Evolutionary conservation across 2,888 invertebrate species (phyloP), one percentile per base, ranked within the genome.

Genomic region (Eremobia ochroleuca): DNA sequence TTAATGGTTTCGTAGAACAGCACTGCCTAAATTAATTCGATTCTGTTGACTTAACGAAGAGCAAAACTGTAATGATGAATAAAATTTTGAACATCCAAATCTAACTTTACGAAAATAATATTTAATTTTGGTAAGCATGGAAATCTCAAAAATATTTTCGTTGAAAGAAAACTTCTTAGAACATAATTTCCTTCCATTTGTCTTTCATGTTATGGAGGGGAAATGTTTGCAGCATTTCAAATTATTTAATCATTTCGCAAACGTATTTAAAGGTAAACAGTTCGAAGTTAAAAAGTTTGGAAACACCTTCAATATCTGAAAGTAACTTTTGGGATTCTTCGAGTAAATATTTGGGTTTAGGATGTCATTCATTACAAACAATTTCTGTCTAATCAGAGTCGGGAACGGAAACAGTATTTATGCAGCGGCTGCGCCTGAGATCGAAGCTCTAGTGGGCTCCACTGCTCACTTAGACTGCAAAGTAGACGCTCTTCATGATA

Each of bases 401-500:
- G 94, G 94, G 3, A 92, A 91, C 37, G 95, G 96, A 8, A 95
- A 94, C 84, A 95, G 95, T 71, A 96, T 96, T 81, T 96, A 96
- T 85, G 96, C 96, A 31, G 97, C 96, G 1, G 95, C 95, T 0
- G 95, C 95, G 0, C 94, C 96, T 1, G 97, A 96, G 82, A 94
- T 96, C 37, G 96, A 96, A 85, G 96, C 96, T 0, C 86, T 96
- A 62, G 96, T 96, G 2, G 97, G 96, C 1, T 96, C 97, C 70
- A 96, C 96, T 0, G 95, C 96, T 0, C 94, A 96, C 66, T 91
- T 96, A 76, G 97, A 97, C 92, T 96, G 97, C 92, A 97, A 97
- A 90, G 97, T 96, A 49, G 96, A 96, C 77, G 96, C 96, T 0
- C 92, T 97, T 13, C 97, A 97, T 82, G 97, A 97, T 92, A 97